Base-by-base conservation (phyloP, 92 coral and sea anemone species). In the Phymanthus crucifer region DNA sequence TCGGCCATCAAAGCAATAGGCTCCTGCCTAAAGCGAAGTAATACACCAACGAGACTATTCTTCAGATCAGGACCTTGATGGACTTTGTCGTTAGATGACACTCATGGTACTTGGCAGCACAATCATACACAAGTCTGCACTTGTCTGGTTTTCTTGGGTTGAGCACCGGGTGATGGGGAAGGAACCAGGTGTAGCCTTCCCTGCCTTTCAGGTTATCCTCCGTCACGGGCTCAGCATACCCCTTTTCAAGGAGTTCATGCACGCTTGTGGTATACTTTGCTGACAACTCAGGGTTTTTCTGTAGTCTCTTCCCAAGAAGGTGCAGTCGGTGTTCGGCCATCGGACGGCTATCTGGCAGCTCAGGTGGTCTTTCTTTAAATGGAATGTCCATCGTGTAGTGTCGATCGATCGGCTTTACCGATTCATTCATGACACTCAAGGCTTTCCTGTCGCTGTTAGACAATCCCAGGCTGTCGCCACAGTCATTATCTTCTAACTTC, bases 301-400 rank as follows among this genome's bases (percentile, higher is more conserved):
- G 84, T 57, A 80, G 43, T 80, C 68, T 40, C 77, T 54, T 80
- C 35, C 84, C 84, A 71, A 80, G 84, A 72, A 71, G 80, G 18
- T 37, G 45, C 50, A 80, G 48, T 72, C 84, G 80, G 66, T 56
- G 73, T 69, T 69, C 73, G 45, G 73, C 73, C 85, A 81, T 34
- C 38, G 45, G 85, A 73, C 85, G 82, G 40, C 74, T 81, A 19
- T 81, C 85, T 56, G 85, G 85, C 35, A 81, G 36, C 17, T 34
- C 81, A 81, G 86, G 86, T 13, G 86, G 86, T 82, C 86, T 82
- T 73, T 74, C 85, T 37, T 82, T 82, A 74, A 80, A 82, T 54
- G 86, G 86, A 57, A 82, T 82, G 43, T 74, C 86, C 86, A 82
- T 82, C 27, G 73, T 82, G 86, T 82, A 82, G 74, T 82, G 86